Evolutionary conservation across 1,140 invertebrate species (phyloP), one percentile per base, ranked within the genome.

Genomic region (Paraescarpia echinospica): DNA sequence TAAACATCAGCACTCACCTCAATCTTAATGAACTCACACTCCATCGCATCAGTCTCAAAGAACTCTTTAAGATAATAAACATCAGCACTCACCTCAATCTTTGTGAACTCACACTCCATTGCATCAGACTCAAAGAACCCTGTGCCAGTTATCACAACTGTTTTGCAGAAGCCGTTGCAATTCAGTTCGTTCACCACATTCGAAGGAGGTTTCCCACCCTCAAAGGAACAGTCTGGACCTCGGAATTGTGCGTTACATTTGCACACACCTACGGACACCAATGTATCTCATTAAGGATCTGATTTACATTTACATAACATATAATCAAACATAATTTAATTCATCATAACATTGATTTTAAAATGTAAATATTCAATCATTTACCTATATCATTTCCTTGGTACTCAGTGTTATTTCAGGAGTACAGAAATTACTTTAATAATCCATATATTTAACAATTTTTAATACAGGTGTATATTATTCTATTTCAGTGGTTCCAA

Each of bases 101-200:
- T 34, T 27, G 90, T 90, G 90, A 90, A 90, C 90, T 90, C 90
- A 41, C 90, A 90, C 90, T 90, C 18, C 34, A 90, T 90, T 9
- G 34, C 35, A 35, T 90, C 90, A 41, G 35, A 34, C 90, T 90
- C 18, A n/a, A 90, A 34, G 90, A 90, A 90, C 2, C 34, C 90
- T 27, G 12, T 31, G 35, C 34, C 90, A 41, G 35, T 90, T 41
- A 35, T 90, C 14, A 90, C 90, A 90, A 90, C 34, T 90, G 90
- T 33, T 41, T 41, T 4, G 18, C 90, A 34, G 14, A 27, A 18
- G 90, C 35, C 90, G 4, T 90, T 90, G 90, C 35, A 34, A 33
- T 18, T 35, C 34, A 90, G 34, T 18, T 41, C 8, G 90, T 90
- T 41, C 34, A 14, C n/a, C 35, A 22, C 8, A 41, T 31, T 90